Evolutionary conservation across 2,113 vertebrate genomes (phyloP), one percentile per base, ranked within the genome.

Genomic region (Hipposideros armiger): DNA sequence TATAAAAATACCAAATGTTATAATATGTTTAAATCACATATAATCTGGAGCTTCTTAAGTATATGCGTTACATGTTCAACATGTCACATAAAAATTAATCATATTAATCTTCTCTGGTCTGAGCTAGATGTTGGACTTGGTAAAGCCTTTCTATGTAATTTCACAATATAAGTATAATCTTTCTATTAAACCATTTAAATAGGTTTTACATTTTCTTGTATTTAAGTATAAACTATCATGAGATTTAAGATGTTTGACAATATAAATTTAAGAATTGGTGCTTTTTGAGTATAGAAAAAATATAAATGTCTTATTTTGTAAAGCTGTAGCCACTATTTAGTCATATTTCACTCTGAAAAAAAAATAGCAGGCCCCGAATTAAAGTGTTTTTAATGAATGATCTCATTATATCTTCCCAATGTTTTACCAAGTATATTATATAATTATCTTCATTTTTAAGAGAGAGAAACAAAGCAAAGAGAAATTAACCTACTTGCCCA

Each of bases 1-100:
- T 40, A 77, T 17, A 90, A 88, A 62, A 42, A 86, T 72, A 52
- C 47, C 17, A 86, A 85, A 54, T 89, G 45, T 58, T 32, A 42
- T 88, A 87, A 67, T 93, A 40, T 94, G 8, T 74, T 95, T 95
- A 90, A 91, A 89, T 80, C 90, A 80, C 45, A 80, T 72, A 73
- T 91, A 94, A 94, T 50, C 2, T 0, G 13, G 36, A 56, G 26
- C 17, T 78, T 92, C 87, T 82, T 32, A 78, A 73, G 6, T 50
- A 32, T 0, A 85, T 30, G 6, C 22, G 62, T 83, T 28, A 47
- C 4, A 47, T 45, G 15, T 90, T 72, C 32, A 67, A 30, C 32
- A 30, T n/a, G 13, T 40, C 50, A 81, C 19, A 56, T 42, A 58
- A 87, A 85, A 91, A 72, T 70, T 47, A 56, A 89, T 89, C 45